These are phyloP conservation scores for Norana najaformis DNA, from an alignment of 2,888 invertebrate genomes.

Conservation along the genomic window DNA sequence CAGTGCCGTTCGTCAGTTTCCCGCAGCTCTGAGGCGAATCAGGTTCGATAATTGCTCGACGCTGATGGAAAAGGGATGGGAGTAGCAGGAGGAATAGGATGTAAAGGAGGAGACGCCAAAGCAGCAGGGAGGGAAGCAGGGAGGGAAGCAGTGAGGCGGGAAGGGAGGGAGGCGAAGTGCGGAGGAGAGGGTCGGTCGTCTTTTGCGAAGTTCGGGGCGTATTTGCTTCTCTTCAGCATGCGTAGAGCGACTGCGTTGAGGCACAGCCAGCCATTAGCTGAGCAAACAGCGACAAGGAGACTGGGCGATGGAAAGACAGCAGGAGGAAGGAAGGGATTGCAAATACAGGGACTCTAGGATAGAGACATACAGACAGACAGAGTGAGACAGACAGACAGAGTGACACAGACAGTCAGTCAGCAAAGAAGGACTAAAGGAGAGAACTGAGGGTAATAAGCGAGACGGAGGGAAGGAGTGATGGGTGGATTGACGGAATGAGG, in stretches of 20 bases:
- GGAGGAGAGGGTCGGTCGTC: neutral
- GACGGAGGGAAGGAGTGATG: neutral
- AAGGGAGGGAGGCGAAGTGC: neutral
- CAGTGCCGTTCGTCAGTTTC: neutral
- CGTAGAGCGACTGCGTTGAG: neutral
- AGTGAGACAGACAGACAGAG: neutral
- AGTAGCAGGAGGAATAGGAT: neutral
- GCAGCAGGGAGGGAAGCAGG: neutral
- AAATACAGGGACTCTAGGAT: neutral
- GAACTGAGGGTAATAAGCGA: neutral
- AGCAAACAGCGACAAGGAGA: neutral
- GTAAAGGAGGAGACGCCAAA: neutral
- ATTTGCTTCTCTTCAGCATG: neutral
- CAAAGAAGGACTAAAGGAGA: neutral
- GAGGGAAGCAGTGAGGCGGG: neutral
- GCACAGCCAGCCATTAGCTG: neutral
- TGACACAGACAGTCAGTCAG: neutral
- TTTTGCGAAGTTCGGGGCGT: neutral
- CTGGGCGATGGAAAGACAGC: neutral
- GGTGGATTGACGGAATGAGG: neutral
- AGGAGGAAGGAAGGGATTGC: neutral
- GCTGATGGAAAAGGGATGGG: neutral
- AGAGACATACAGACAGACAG: neutral
- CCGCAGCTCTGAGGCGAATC: neutral
- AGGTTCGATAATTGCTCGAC: conserved; percentile 7